Evolutionary conservation across 2,797 vertebrate species (phyloP), one percentile per base, ranked within the genome.

Genomic region (Pelobates cultripes): DNA sequence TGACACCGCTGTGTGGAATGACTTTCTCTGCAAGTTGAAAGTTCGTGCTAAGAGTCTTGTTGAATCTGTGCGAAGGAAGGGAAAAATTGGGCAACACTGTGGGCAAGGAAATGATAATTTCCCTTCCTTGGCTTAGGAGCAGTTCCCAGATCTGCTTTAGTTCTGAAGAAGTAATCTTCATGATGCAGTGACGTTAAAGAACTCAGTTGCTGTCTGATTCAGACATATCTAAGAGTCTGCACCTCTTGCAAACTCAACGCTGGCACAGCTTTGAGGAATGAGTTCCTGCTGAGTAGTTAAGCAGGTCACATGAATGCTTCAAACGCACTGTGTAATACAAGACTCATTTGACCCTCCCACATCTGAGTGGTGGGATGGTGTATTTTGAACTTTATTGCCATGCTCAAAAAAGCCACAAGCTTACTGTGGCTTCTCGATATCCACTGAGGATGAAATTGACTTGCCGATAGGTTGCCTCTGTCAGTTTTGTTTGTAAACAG

Each of bases 321-420:
- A 43, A 71, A 79, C 84, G 88, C 90, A 90, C 92, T 86, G 8
- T 82, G 86, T 85, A 75, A 87, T 87, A 82, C 61, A 45, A 84
- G 78, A 88, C 73, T 80, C 79, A 80, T 68, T 41, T 73, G 81
- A 84, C 1, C 80, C 87, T 88, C 82, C 66, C 47, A 51, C 77
- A 70, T 28, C 70, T 10, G 4, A 40, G 67, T 6, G 61, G n/a
- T 64, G 61, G 17, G 61, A 64, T 64, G 51, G 71, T 47, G 41
- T 53, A 55, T 70, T 70, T 70, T 87, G 88, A 85, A 69, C 71
- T 89, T 97, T 97, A 97, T 97, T 97, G 96, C 95, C 95, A 86
- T 94, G 93, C 91, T 91, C 84, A 85, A 81, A 84, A 89, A 89
- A 91, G 87, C 89, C 79, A 9, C 12, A 1, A 73, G 43, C 0